Conservation (phyloP, 2,113 vertebrate species). For the Paedocypris sp. region DNA sequence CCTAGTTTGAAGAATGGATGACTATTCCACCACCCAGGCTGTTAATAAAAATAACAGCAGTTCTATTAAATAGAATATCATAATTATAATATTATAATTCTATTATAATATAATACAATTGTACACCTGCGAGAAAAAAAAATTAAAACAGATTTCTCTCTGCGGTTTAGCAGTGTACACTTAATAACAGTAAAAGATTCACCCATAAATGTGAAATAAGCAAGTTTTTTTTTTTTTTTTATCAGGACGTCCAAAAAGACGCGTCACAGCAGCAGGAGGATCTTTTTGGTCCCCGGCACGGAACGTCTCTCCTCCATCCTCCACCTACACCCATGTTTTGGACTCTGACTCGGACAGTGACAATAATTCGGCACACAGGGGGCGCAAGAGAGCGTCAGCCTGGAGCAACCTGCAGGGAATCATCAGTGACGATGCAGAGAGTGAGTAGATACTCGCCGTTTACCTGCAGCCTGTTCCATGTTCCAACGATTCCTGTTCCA, state of each 20-base stretch:
- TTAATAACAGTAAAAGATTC: too few species aligned
- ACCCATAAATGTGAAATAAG: background rate
- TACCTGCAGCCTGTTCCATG: background rate
- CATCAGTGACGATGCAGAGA: conserved; percentile 74
- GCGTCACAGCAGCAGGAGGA: conserved; percentile 19
- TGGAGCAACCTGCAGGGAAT: conserved; percentile 66
- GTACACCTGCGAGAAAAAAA: too few species aligned
- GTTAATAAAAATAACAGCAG: too few species aligned
- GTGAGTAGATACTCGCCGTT: conserved; percentile 42
- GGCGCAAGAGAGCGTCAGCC: conserved; percentile 32
- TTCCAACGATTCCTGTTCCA: background rate
- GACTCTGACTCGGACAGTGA: conserved; percentile 52
- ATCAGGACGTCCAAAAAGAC: conserved; percentile 57
- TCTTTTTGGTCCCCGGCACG: conserved; percentile 1
- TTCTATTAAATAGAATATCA: too few species aligned
- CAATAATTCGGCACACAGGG: conserved; percentile 11
- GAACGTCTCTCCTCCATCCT: background rate
- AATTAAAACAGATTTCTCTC: too few species aligned
- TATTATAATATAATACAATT: too few species aligned
- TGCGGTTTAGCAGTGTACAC: too few species aligned
- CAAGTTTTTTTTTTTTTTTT: too few species aligned
- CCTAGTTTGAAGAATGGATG: too few species aligned
- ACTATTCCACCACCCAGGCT: too few species aligned
- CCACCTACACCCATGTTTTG: conserved; percentile 36
- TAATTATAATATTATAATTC: too few species aligned